phyloP scores from a whole-genome alignment of 2,888 invertebrate genomes.

The Meganola albula region DNA sequence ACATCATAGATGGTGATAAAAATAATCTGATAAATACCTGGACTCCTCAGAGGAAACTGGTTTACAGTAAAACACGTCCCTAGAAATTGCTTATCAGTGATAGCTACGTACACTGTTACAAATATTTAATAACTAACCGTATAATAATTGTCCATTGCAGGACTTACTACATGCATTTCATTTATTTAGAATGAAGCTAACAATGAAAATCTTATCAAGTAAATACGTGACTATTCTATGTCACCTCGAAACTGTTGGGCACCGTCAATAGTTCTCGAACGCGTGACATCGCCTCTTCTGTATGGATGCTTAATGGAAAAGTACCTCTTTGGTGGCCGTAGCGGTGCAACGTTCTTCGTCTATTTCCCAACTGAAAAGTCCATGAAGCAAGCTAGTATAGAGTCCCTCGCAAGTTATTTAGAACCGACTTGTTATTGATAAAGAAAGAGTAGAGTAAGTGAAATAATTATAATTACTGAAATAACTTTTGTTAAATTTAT shows the following conservation, averaged over 20 bases:
- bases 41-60: slow-evolving; percentile 68
- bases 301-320: slow-evolving; percentile 55
- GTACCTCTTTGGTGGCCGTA: slow-evolving; percentile 59
- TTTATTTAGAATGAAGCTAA: slow-evolving; percentile 27
- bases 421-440: slow-evolving; percentile 37
- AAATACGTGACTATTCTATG: slow-evolving; percentile 60
- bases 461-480: slow-evolving; percentile 5
- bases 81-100: slow-evolving; percentile 54
- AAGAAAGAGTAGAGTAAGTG: background rate
- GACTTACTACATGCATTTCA: slow-evolving; percentile 55
- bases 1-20: slow-evolving; percentile 47
- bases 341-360: slow-evolving; percentile 38
- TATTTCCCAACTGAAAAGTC: slow-evolving; percentile 73
- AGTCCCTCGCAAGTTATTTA: slow-evolving; percentile 36
- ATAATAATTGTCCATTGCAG: slow-evolving; percentile 48
- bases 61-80: slow-evolving; percentile 59
- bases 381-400: slow-evolving; percentile 69
- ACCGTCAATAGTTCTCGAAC: slow-evolving; percentile 24
- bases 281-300: slow-evolving; percentile 34
- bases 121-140: slow-evolving; percentile 49
- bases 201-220: slow-evolving; percentile 34
- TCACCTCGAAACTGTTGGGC: slow-evolving; percentile 68
- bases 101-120: slow-evolving; percentile 56
- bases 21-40: slow-evolving; percentile 72
- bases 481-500: background rate